Evolutionary conservation across 2,113 vertebrate species (phyloP).

Genomic region (Anser cygnoides): DNA sequence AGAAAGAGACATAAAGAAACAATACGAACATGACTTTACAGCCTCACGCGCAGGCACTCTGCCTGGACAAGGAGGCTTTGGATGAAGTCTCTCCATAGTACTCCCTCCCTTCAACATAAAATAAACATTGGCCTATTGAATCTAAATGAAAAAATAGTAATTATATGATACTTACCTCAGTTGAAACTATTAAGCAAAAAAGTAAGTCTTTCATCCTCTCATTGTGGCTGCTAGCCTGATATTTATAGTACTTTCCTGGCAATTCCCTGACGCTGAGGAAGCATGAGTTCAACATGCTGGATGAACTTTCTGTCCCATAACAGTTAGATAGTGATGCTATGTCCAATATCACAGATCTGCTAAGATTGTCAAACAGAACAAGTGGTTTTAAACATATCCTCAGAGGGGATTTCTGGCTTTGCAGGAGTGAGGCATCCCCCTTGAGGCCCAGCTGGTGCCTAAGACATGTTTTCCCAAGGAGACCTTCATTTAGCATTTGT

Average conservation of each 20-base stretch:
- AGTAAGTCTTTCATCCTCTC: background rate
- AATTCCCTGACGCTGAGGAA: background rate
- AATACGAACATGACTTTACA: background rate
- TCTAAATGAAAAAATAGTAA: accelerated
- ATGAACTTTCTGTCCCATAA: background rate
- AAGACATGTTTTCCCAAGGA: background rate
- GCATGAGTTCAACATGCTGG: accelerated
- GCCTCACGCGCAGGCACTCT: accelerated
- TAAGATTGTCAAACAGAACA: background rate
- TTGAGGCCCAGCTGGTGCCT: background rate
- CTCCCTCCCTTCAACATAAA: background rate
- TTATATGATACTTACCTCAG: background rate
- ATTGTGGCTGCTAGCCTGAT: background rate
- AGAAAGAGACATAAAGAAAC: background rate
- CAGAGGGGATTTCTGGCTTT: background rate
- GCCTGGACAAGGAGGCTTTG: background rate
- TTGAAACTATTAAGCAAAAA: background rate
- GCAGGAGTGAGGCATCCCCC: background rate
- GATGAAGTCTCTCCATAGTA: background rate
- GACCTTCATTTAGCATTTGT: background rate
- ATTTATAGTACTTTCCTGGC: background rate
- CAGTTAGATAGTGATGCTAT: background rate
- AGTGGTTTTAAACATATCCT: background rate
- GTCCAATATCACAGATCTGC: background rate
- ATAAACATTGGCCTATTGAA: background rate